These are phyloP conservation scores for Percina caprodes DNA, from an alignment of 2,113 vertebrate genomes.

Conservation along the genomic window DNA sequence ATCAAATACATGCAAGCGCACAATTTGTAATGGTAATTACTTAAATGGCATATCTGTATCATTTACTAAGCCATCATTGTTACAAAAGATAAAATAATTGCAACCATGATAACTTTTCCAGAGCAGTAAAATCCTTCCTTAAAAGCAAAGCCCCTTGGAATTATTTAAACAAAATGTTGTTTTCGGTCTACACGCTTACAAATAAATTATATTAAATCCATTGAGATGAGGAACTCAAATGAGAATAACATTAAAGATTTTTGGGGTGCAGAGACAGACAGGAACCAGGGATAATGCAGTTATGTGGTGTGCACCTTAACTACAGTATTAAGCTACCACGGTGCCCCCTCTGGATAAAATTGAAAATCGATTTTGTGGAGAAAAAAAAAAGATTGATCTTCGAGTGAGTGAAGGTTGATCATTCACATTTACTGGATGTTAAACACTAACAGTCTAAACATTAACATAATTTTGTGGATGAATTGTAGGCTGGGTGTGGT, in stretches of 20 bases:
- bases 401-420: too few relatives aligned
- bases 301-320: neutral
- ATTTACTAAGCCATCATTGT: neutral
- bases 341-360: neutral
- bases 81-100: neutral
- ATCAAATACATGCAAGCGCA: neutral
- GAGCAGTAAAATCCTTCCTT: neutral
- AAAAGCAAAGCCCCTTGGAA: neutral
- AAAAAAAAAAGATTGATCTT: neutral
- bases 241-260: neutral
- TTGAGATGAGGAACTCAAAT: neutral
- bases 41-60: neutral
- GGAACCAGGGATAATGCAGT: neutral
- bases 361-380: slow-evolving; percentile 7
- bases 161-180: neutral
- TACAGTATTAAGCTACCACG: neutral
- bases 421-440: neutral
- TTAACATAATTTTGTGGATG: neutral
- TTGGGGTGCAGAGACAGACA: neutral
- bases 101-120: neutral
- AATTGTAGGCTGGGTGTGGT: neutral
- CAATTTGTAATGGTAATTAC: neutral
- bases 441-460: neutral
- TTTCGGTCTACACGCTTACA: neutral
- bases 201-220: neutral